Conservation (phyloP, 1,140 invertebrate genomes). For the Zaprionus kolodkinae region DNA sequence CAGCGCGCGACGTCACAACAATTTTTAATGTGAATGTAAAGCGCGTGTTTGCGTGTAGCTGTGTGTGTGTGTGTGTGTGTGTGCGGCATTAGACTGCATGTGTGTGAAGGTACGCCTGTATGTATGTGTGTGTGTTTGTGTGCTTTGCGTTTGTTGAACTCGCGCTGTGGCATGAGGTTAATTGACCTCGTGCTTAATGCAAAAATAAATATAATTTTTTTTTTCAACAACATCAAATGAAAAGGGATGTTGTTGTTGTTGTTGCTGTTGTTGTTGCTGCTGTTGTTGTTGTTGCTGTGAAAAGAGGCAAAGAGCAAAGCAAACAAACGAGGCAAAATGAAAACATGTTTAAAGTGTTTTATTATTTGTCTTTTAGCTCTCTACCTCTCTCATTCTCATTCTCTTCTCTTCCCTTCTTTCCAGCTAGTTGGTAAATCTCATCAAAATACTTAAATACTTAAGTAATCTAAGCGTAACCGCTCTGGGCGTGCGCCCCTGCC, state of each 20-base stretch:
- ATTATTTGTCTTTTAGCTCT: slow-evolving; percentile 52
- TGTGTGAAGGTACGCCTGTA: slow-evolving; percentile 23
- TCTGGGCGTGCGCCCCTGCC: slow-evolving; percentile 11
- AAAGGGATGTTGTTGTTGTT: slow-evolving; percentile 57
- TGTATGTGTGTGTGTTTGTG: slow-evolving; percentile 37
- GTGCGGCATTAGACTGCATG: slow-evolving; percentile 3
- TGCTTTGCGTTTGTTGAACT: slow-evolving; percentile 83
- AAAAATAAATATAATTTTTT: slow-evolving; percentile 83
- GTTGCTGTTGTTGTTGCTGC: slow-evolving; percentile 41
- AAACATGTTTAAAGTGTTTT: slow-evolving; percentile 79
- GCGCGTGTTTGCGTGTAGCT: slow-evolving; percentile 8
- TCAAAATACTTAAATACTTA: slow-evolving; percentile 15
- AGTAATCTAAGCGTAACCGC: neutral
- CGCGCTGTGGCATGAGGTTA: slow-evolving; percentile 76
- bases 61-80: slow-evolving; percentile 46
- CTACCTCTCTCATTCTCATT: no score
- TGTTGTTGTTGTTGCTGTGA: slow-evolving; percentile 39
- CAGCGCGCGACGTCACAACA: slow-evolving; percentile 38
- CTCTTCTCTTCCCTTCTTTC: neutral
- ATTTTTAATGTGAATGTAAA: slow-evolving; percentile 69
- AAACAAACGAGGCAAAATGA: slow-evolving; percentile 66
- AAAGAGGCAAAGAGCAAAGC: slow-evolving; percentile 74
- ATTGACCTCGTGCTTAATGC: slow-evolving; percentile 84
- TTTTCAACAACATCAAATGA: slow-evolving; percentile 61
- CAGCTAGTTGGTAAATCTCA: slow-evolving; percentile 23